Conservation (phyloP, 2,888 invertebrate genomes). For the Agrypnus murinus region DNA sequence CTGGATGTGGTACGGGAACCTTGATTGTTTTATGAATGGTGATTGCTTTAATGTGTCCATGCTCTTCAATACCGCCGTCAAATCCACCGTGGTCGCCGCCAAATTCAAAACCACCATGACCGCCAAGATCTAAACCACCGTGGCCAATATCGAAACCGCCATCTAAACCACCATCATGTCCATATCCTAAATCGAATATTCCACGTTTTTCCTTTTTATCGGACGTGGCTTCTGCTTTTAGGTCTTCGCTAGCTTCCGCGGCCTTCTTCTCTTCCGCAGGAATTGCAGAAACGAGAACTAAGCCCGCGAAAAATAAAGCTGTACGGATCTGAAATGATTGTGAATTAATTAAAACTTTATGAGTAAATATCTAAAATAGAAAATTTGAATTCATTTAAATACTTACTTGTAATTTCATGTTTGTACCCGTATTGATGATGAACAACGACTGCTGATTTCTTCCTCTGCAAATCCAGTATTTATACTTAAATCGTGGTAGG, state of each 20-base stretch:
- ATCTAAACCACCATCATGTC: conserved; percentile 49
- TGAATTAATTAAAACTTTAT: conserved; percentile 11
- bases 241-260: conserved; percentile 59
- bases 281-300: conserved; percentile 66
- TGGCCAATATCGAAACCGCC: conserved; percentile 54
- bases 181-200: conserved; percentile 61
- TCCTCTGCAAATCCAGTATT: conserved; percentile 27
- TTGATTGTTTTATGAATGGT: conserved; percentile 75
- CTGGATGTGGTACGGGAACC: conserved; percentile 77
- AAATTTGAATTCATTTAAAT: background rate
- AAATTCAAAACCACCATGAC: conserved; percentile 53
- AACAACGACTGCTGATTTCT: conserved; percentile 64
- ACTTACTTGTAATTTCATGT: conserved; percentile 67
- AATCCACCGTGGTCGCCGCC: too few species aligned
- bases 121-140: conserved; percentile 52
- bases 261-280: conserved; percentile 61
- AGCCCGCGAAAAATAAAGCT: conserved; percentile 66
- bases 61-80: conserved; percentile 49
- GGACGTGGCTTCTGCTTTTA: conserved; percentile 59
- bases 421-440: conserved; percentile 48
- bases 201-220: conserved; percentile 66
- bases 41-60: conserved; percentile 46
- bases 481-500: conserved; percentile 39
- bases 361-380: background rate
- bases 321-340: conserved; percentile 66